phyloP scores from a whole-genome alignment of 2,113 vertebrate species.

The Synodontis membranacea region DNA sequence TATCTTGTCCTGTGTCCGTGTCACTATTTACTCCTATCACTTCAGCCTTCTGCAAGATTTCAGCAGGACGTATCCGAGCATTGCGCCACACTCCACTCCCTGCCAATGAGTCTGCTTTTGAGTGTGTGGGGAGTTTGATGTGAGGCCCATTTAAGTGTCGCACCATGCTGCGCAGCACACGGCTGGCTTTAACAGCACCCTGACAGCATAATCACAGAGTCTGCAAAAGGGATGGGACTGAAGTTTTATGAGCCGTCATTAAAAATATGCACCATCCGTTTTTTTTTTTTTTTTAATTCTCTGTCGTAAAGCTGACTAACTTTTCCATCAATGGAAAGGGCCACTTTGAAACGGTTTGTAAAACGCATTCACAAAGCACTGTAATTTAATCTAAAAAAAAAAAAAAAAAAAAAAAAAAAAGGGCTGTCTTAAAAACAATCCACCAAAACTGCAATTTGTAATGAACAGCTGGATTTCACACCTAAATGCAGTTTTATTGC shows the following conservation, averaged over 20 bases:
- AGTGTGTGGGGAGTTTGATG: conserved; percentile 34
- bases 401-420: not conserved
- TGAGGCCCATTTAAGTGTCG: conserved; percentile 45
- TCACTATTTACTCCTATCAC: conserved; percentile 28
- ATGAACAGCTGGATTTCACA: conserved; percentile 9
- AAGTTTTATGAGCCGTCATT: conserved; percentile 51
- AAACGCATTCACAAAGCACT: conserved; percentile 17
- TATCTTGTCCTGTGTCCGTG: not conserved
- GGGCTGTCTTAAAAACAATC: not conserved
- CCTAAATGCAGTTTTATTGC: not conserved
- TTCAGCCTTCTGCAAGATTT: conserved; percentile 1
- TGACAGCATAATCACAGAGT: conserved; percentile 55
- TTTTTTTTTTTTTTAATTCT: conserved; percentile 37
- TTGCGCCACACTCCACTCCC: conserved; percentile 19
- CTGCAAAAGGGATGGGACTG: conserved; percentile 38
- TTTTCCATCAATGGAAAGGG: conserved; percentile 38
- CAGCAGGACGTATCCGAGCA: conserved; percentile 16
- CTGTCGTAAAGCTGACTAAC: conserved; percentile 13
- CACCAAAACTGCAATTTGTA: not conserved
- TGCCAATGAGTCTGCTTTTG: conserved; percentile 17
- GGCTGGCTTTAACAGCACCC: conserved; percentile 43
- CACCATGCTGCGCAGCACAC: conserved; percentile 48
- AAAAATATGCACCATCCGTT: conserved; percentile 49
- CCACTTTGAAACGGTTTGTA: conserved; percentile 17
- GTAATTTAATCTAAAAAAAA: conserved; percentile 22